phyloP scores from a whole-genome alignment of 2,888 invertebrate genomes.

The Apeira syringaria region DNA sequence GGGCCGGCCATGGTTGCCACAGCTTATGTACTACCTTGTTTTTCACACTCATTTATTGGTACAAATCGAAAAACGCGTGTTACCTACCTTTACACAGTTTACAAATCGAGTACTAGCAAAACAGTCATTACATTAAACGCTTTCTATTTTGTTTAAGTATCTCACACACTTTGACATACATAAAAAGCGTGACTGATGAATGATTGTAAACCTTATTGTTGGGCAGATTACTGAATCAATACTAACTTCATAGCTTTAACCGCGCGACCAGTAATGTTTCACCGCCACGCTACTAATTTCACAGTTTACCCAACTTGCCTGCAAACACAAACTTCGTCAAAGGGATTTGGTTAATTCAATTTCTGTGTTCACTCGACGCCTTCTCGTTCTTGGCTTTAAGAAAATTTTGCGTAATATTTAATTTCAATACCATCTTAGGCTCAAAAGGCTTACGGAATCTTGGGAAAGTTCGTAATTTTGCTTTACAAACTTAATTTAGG shows the following conservation, averaged over 20 bases:
- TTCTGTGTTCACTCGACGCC: slow-evolving; percentile 63
- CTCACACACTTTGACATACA: too few species aligned
- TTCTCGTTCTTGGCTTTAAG: slow-evolving; percentile 55
- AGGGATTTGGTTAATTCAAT: slow-evolving; percentile 70
- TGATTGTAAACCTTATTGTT: too few species aligned
- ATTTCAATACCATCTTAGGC: slow-evolving; percentile 62
- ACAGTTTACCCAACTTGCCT: slow-evolving; percentile 55
- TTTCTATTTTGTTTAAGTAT: too few species aligned
- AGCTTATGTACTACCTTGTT: too few species aligned
- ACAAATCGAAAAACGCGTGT: too few species aligned
- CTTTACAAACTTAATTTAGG: slow-evolving; percentile 45
- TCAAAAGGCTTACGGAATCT: slow-evolving; percentile 51
- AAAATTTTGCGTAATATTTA: slow-evolving; percentile 66
- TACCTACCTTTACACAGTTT: too few species aligned
- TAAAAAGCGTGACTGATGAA: too few species aligned
- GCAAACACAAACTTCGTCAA: slow-evolving; percentile 68
- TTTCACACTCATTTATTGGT: too few species aligned
- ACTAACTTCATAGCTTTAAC: slow-evolving; percentile 29
- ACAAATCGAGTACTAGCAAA: too few species aligned
- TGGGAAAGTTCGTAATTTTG: slow-evolving; percentile 43
- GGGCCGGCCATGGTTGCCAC: too few species aligned
- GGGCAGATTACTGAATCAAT: too few species aligned
- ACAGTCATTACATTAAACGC: too few species aligned
- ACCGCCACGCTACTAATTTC: slow-evolving; percentile 61
- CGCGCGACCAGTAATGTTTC: slow-evolving; percentile 42